Conservation (phyloP, 2,888 invertebrate species). For the Cephus runcator region DNA sequence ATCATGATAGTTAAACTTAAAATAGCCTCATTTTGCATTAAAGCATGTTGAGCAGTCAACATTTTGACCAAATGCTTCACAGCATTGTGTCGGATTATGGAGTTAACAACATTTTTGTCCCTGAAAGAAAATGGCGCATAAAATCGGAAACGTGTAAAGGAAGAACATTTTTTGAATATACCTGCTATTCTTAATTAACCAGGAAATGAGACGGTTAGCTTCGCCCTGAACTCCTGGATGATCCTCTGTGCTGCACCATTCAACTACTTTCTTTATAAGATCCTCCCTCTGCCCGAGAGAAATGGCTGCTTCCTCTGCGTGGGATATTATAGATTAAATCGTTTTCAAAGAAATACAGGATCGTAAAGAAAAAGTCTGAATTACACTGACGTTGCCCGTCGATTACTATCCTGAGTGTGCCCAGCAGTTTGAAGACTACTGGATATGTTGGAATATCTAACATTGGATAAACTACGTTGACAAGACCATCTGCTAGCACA, state of each 20-base stretch:
- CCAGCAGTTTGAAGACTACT: slow-evolving; percentile 87
- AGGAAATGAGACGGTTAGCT: slow-evolving; percentile 81
- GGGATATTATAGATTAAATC: background rate
- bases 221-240: slow-evolving; percentile 88
- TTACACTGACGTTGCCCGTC: slow-evolving; percentile 78
- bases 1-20: slow-evolving; percentile 76
- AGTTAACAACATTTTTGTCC: slow-evolving; percentile 63
- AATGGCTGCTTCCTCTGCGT: slow-evolving; percentile 76
- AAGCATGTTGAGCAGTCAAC: slow-evolving; percentile 83
- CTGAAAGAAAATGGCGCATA: slow-evolving; percentile 38
- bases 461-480: slow-evolving; percentile 80
- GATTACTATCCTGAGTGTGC: slow-evolving; percentile 86
- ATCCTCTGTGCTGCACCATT: slow-evolving; percentile 82
- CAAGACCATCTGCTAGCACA: slow-evolving; percentile 78
- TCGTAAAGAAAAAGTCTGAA: slow-evolving; percentile 5
- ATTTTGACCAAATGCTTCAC: slow-evolving; percentile 82
- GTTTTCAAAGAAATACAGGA: background rate
- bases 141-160: background rate
- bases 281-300: slow-evolving; percentile 73
- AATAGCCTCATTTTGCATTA: slow-evolving; percentile 89
- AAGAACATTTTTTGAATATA: slow-evolving; percentile 21
- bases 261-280: slow-evolving; percentile 75
- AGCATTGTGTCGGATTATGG: slow-evolving; percentile 71
- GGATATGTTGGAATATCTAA: slow-evolving; percentile 76
- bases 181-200: slow-evolving; percentile 79